Evolutionary conservation across 2,888 invertebrate species (phyloP).

Genomic region (Choristoneura rosaceana): DNA sequence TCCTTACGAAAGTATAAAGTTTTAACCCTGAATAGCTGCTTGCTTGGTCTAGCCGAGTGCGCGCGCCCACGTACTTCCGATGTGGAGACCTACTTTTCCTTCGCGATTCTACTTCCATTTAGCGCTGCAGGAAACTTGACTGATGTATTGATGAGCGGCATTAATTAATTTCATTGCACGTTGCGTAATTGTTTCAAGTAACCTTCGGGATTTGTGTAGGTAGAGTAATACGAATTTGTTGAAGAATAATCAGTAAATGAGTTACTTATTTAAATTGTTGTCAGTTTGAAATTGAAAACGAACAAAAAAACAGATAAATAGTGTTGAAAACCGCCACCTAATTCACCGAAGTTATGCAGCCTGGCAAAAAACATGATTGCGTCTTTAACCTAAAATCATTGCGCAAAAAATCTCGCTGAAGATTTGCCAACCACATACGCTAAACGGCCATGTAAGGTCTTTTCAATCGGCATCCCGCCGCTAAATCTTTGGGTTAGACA

Average conservation of each 20-base stretch:
- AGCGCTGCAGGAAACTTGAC: slow-evolving; percentile 33
- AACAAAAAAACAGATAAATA: neutral
- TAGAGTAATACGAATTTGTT: neutral
- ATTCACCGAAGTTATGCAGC: slow-evolving; percentile 23
- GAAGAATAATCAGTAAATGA: neutral
- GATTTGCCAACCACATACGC: slow-evolving; percentile 35
- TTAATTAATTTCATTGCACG: slow-evolving; percentile 21
- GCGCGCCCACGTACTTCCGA: slow-evolving; percentile 51
- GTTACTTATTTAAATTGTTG: neutral
- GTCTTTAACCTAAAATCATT: slow-evolving; percentile 28
- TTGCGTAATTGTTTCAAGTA: slow-evolving; percentile 25
- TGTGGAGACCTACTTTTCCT: slow-evolving; percentile 47
- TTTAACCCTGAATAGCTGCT: neutral
- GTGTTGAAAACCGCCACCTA: neutral
- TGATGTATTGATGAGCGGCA: slow-evolving; percentile 27
- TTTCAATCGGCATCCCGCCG: slow-evolving; percentile 37
- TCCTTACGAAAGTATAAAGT: slow-evolving; percentile 6
- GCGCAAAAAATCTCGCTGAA: slow-evolving; percentile 18
- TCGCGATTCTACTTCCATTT: slow-evolving; percentile 12
- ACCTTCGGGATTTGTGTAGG: slow-evolving; percentile 19
- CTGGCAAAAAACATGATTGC: slow-evolving; percentile 29
- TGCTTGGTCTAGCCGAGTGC: neutral
- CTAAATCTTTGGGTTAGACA: neutral
- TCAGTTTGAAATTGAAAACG: neutral
- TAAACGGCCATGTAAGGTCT: slow-evolving; percentile 37